Evolutionary conservation across 1,140 invertebrate genomes (phyloP).

Genomic region (Zaprionus inermis): DNA sequence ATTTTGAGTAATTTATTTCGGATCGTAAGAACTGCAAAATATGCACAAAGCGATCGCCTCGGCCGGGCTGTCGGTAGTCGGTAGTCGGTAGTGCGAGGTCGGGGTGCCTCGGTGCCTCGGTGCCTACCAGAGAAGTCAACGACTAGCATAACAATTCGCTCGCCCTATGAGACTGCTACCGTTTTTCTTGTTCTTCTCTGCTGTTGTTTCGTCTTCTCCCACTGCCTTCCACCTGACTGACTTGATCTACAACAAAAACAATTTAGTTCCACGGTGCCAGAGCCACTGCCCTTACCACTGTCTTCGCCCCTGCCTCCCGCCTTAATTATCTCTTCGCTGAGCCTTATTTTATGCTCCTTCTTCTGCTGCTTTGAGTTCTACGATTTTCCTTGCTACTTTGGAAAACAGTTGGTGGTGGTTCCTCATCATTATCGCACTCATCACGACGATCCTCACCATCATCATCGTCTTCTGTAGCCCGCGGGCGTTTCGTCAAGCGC

Average conservation of each 20-base stretch:
- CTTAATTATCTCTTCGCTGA: conserved; percentile 50
- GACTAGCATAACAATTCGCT: conserved; percentile 82
- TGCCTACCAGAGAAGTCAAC: conserved; percentile 50
- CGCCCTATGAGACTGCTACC: conserved; percentile 77
- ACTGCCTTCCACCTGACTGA: conserved; percentile 38
- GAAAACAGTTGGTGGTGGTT: conserved; percentile 50
- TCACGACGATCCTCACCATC: conserved; percentile 24
- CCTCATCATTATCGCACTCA: conserved; percentile 45
- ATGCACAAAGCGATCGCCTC: conserved; percentile 27
- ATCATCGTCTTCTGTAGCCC: conserved; percentile 24
- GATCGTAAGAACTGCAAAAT: conserved; percentile 74
- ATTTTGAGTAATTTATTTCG: conserved; percentile 76
- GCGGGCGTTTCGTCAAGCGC: conserved; percentile 35
- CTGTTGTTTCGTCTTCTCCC: conserved; percentile 10
- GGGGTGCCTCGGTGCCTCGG: neutral
- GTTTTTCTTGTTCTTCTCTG: conserved; percentile 47
- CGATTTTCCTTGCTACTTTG: conserved; percentile 60
- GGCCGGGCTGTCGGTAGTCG: neutral
- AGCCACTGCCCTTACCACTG: conserved; percentile 29
- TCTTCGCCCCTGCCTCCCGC: conserved; percentile 19
- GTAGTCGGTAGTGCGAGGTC: neutral
- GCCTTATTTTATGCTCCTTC: conserved; percentile 39
- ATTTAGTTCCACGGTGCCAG: conserved; percentile 76
- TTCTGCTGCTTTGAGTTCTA: conserved; percentile 42
- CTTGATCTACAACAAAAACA: conserved; percentile 54